phyloP scores from a whole-genome alignment of 2,888 invertebrate genomes.

The Coremacera marginata region DNA sequence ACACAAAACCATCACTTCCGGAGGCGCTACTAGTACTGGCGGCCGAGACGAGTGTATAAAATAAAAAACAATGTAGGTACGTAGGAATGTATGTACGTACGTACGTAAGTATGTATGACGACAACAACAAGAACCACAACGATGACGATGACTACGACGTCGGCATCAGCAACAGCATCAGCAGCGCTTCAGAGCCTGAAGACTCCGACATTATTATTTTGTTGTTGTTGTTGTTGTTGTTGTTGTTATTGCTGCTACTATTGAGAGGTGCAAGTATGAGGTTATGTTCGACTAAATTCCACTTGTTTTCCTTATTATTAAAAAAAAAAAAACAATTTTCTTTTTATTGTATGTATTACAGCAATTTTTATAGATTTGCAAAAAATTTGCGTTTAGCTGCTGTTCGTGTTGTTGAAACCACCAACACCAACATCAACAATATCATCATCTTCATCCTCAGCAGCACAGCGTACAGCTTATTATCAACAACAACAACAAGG shows the following conservation, averaged over 20 bases:
- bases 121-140: neutral
- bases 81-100: conserved; percentile 16
- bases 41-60: conserved; percentile 42
- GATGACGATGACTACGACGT: neutral
- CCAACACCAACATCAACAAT: neutral
- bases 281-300: conserved; percentile 17
- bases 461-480: too few relatives aligned
- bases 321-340: too few relatives aligned
- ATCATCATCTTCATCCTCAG: neutral
- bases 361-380: neutral
- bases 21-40: conserved; percentile 69
- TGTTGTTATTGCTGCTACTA: neutral
- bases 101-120: conserved; percentile 36
- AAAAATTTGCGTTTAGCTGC: neutral
- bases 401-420: too few relatives aligned
- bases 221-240: neutral
- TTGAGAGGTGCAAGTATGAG: conserved; percentile 24
- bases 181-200: neutral
- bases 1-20: conserved; percentile 69
- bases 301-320: conserved; percentile 12
- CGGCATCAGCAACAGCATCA: neutral
- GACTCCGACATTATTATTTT: neutral
- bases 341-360: neutral
- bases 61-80: conserved; percentile 28
- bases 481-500: neutral